Percentiles rank a stretch among this genome's conserved stretches.
Evolutionary conservation across 2,888 invertebrate species (phyloP).

Genomic region (Aphidius colemani): DNA sequence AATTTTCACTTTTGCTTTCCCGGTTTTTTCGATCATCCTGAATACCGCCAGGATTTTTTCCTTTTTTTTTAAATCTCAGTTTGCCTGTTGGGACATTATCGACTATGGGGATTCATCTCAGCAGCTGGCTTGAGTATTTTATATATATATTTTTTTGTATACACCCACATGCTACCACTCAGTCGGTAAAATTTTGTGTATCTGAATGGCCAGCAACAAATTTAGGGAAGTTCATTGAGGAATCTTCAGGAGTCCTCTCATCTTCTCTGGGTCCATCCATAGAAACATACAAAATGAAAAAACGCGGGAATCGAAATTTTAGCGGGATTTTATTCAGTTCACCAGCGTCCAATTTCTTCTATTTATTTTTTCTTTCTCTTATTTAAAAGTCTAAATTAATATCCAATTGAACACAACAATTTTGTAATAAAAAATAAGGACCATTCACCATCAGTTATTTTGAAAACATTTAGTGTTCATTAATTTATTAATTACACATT

Average conservation of each 20-base stretch:
- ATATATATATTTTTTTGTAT: background rate
- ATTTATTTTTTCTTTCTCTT: too few species aligned
- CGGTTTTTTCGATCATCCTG: background rate
- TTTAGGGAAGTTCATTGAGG: too few species aligned
- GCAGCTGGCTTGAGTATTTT: too few species aligned
- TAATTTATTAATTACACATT: too few species aligned
- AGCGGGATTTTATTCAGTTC: constrained; percentile 20
- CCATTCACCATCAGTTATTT: too few species aligned
- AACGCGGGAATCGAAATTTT: constrained; percentile 5
- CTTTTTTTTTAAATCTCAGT: constrained; percentile 21
- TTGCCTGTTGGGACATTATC: constrained; percentile 31
- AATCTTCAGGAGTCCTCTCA: too few species aligned
- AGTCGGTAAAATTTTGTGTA: constrained; percentile 7
- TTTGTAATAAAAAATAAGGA: too few species aligned
- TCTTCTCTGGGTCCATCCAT: too few species aligned
- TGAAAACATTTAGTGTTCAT: too few species aligned
- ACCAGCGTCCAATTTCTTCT: constrained; percentile 13
- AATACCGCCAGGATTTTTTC: constrained; percentile 4
- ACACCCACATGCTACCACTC: constrained; percentile 4
- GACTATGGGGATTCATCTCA: constrained; percentile 24
- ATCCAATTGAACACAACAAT: too few species aligned
- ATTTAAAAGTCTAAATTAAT: too few species aligned
- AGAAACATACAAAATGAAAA: background rate
- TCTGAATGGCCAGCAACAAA: constrained; percentile 2
- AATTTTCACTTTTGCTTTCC: too few species aligned